These are phyloP conservation scores for Ispidina lecontei DNA, from an alignment of 2,797 vertebrate species.

Conservation along the genomic window DNA sequence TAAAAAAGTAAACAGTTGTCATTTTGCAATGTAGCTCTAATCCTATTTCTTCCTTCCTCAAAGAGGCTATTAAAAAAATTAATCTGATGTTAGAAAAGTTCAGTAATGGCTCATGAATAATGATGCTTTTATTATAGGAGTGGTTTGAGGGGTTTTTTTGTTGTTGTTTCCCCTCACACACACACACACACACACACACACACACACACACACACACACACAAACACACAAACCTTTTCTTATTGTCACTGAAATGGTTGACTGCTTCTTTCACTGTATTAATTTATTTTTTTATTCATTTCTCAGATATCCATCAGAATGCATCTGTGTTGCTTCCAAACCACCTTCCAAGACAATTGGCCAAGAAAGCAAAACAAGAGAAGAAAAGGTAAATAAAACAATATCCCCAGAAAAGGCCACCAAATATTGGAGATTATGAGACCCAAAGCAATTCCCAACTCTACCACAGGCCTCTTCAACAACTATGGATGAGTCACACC, in stretches of 20 bases:
- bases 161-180: not conserved
- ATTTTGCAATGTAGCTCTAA: constrained; percentile 8
- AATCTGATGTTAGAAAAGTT: not conserved
- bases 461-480: not conserved
- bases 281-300: constrained; percentile 10
- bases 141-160: not conserved
- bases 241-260: not conserved
- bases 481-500: not conserved
- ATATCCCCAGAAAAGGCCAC: not conserved
- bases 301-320: not conserved
- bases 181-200: not conserved
- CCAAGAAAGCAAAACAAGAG: not conserved
- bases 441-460: not conserved
- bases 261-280: constrained; percentile 22
- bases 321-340: not conserved
- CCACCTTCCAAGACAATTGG: not conserved
- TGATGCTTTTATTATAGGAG: not conserved
- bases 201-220: no score
- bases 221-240: not conserved
- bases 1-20: constrained; percentile 25
- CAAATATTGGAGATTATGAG: not conserved
- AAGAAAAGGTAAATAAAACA: accelerated
- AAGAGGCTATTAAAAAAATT: constrained; percentile 25
- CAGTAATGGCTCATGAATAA: constrained; percentile 1
- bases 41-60: not conserved